phyloP scores from a whole-genome alignment of 2,113 vertebrate genomes.

The Rhombomys opimus region DNA sequence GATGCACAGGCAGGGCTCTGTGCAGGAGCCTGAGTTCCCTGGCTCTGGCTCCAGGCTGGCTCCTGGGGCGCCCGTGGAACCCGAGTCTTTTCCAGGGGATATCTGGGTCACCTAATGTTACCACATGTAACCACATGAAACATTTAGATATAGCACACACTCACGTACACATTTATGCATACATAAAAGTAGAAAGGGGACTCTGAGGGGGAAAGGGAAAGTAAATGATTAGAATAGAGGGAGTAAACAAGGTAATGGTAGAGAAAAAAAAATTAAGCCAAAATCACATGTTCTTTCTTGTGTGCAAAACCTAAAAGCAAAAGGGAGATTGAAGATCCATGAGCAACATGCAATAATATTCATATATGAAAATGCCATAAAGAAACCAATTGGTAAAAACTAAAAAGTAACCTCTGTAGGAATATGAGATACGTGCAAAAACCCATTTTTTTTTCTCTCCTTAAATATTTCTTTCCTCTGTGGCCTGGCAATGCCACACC shows the following conservation, averaged over 20 bases:
- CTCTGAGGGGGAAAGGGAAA: not conserved
- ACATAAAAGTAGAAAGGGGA: not conserved
- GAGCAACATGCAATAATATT: not conserved
- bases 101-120: too few species aligned
- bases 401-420: not conserved
- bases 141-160: not conserved
- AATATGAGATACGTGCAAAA: not conserved
- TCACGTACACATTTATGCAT: not conserved
- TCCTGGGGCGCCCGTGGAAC: too few species aligned
- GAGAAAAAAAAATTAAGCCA: not conserved
- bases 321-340: not conserved
- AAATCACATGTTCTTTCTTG: not conserved
- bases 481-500: too few species aligned
- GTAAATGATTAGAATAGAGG: not conserved
- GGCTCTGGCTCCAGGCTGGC: too few species aligned
- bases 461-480: not conserved
- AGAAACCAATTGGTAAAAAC: not conserved
- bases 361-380: not conserved
- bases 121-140: too few species aligned
- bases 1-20: too few species aligned
- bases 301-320: not conserved
- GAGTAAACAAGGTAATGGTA: not conserved
- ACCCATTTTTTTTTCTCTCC: rapidly evolving
- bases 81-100: too few species aligned
- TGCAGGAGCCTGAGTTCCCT: too few species aligned